Base-by-base conservation (phyloP, 1,140 invertebrate genomes). In the Euwallacea similis region DNA sequence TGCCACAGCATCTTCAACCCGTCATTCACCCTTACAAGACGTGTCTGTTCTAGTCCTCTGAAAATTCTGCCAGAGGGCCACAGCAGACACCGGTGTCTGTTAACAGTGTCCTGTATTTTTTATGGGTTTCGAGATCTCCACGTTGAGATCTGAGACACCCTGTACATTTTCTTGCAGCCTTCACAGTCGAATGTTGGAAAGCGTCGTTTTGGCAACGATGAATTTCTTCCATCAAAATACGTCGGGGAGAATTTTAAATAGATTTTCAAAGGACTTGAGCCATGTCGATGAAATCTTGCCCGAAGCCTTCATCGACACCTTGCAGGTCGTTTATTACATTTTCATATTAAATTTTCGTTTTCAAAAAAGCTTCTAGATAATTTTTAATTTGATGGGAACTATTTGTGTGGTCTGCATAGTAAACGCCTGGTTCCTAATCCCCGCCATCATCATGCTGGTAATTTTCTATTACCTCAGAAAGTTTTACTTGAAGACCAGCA, bases 401-500 rank as follows among this genome's bases (percentile, higher is more conserved):
- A 50, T 77, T 13, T 69, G 75, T 11, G 70, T 82, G 7, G 68
- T 82, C 15, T 59, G 72, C 10, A 10, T 75, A 11, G 81, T 89
- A 3, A 88, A 89, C 76, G 82, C 80, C 7, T 88, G 82, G 79
- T 78, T 90, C 2, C 42, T 93, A 0, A 74, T 93, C 58, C 88
- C 92, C 0, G 90, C 91, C 0, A 3, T 87, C 7, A 77, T 91
- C 8, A 85, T 96, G 21, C 83, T 85, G 0, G 66, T 90, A 1
- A 79, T 93, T 15, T 94, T 95, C 81, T 88, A 90, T 72, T 82
- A 88, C 6, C 81, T 95, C 42, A 82, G 94, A 54, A 83, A 85
- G 62, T 90, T 94, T 84, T 92, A 90, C 77, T 78, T 92, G 7
- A 80, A 80, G 21, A 88, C 88, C 2, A 89, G 89, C 13, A 80